phyloP scores from a whole-genome alignment of 1,140 invertebrate species.

The Belonocnema kinseyi region DNA sequence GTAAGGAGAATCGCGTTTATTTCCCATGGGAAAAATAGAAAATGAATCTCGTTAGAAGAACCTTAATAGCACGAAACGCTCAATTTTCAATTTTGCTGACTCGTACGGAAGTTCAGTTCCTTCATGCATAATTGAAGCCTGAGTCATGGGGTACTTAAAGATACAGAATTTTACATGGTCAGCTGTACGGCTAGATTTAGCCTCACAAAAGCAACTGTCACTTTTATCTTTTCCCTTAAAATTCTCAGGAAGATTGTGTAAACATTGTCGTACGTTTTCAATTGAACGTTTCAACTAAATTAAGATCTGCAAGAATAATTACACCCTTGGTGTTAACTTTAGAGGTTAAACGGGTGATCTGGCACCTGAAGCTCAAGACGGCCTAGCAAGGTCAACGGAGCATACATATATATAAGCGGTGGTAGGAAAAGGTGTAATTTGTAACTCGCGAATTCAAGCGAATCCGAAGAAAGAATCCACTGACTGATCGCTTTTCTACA shows the following conservation, averaged over 20 bases:
- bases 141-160: slow-evolving; percentile 11
- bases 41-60: not conserved
- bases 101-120: not conserved
- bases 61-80: slow-evolving; percentile 14
- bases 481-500: slow-evolving; percentile 26
- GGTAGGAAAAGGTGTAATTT: slow-evolving; percentile 3
- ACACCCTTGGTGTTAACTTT: not conserved
- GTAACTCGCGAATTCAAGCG: slow-evolving; percentile 5
- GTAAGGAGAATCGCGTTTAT: slow-evolving; percentile 10
- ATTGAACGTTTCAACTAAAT: slow-evolving; percentile 5
- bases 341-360: not conserved
- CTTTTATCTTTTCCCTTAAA: not conserved
- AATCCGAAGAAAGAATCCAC: not conserved
- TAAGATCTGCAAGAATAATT: slow-evolving; percentile 25
- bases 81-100: slow-evolving; percentile 26
- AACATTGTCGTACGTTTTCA: not conserved
- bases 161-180: slow-evolving; percentile 10
- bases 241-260: too few species aligned
- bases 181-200: not conserved
- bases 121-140: not conserved
- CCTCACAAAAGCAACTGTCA: slow-evolving; percentile 10
- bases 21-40: not conserved
- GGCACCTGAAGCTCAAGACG: not conserved
- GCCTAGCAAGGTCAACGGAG: slow-evolving; percentile 14
- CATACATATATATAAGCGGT: not conserved